phyloP scores from a whole-genome alignment of 2,797 vertebrate genomes.

The Myripristis jacobus region DNA sequence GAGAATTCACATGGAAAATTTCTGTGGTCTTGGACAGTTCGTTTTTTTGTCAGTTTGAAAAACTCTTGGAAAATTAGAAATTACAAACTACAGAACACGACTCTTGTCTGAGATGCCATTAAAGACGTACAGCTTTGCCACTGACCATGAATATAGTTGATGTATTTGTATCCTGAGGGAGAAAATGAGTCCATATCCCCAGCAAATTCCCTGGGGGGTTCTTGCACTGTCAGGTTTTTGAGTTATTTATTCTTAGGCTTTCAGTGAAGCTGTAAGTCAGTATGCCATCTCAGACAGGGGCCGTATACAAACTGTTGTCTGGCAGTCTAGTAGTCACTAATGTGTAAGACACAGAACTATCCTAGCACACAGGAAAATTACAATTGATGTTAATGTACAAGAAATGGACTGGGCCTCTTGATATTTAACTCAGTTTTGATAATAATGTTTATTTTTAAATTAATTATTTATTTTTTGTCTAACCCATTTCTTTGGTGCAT shows the following conservation, averaged over 20 bases:
- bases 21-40: neutral
- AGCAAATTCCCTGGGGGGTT: neutral
- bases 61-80: too few species aligned
- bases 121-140: neutral
- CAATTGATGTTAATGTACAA: neutral
- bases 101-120: neutral
- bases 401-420: slow-evolving; percentile 2
- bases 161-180: neutral
- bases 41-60: neutral
- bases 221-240: neutral
- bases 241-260: neutral
- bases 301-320: neutral
- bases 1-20: neutral
- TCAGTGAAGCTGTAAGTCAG: neutral
- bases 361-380: neutral
- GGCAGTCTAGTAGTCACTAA: neutral
- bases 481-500: slow-evolving; percentile 59
- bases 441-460: slow-evolving; percentile 20
- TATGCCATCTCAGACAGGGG: neutral
- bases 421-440: slow-evolving; percentile 3
- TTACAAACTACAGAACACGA: neutral
- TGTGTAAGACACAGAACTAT: slow-evolving; percentile 4
- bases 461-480: slow-evolving; percentile 28
- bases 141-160: neutral
- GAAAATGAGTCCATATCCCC: neutral